Base-by-base conservation (phyloP, 2,888 invertebrate genomes). In the Sericinus montela region DNA sequence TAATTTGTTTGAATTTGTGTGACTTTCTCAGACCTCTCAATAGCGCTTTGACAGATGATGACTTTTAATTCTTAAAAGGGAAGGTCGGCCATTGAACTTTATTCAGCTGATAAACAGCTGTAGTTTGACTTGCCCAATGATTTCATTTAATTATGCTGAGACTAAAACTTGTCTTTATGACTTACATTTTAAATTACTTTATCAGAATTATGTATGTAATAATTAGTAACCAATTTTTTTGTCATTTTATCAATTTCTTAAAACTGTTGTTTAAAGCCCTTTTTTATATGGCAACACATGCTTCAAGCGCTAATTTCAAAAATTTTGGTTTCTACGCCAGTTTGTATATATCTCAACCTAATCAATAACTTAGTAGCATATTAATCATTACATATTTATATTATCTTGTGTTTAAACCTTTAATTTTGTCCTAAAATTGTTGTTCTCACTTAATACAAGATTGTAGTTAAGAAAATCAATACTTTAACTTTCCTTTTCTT, bases 391-490 rank as follows among this genome's bases (percentile, higher is more conserved):
- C 19, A 19, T 19, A 19, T 19, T 19, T 19, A 19, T 19, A 3
- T 19, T 3, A 19, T 19, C 2, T 19, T 3, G 3, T 25, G 25
- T 25, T 25, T 4, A 3, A 19, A n/a, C 4, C 25, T 25, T 25
- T 25, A 8, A 6, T 25, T 6, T 4, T 8, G 8, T 4, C 6
- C 7, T 5, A 8, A 23, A 25, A 25, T 25, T 25, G 8, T 8
- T 1, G 1, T 25, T 25, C 25, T 25, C 25, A 25, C 6, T 25
- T 25, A 25, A 5, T 25, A 8, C 3, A 7, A 25, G 25, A 25
- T 8, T 25, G 25, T 25, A 35, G 10, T 7, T 19, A 38, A 39
- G 40, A 58, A 59, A 61, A 61, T 61, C 60, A 61, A 61, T 61
- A 61, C 49, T 54, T 41, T 1, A 8, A 2, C 19, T n/a, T n/a